Evolutionary conservation across 1,140 invertebrate genomes (phyloP).

Genomic region (Geopemphigus sp.): DNA sequence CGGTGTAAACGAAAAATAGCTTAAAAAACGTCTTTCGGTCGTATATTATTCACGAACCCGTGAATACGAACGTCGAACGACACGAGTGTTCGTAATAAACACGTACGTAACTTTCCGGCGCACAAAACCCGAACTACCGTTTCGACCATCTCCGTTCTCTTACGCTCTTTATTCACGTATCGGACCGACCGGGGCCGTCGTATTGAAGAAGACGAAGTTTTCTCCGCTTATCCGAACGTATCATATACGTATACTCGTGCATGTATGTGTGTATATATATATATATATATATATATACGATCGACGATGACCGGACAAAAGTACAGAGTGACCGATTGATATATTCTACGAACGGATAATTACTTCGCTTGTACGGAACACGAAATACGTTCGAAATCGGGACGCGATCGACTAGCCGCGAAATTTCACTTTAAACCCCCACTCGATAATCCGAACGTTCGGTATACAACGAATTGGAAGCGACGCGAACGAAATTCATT

Average conservation of each 20-base stretch:
- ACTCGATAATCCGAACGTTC: no score
- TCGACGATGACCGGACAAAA: neutral
- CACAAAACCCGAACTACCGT: neutral
- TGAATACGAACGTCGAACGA: neutral
- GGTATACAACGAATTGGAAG: no score
- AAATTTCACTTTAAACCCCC: no score
- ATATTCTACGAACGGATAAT: neutral
- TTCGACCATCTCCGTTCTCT: neutral
- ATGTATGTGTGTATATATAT: no score
- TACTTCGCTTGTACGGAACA: neutral
- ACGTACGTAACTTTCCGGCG: neutral
- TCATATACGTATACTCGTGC: no score
- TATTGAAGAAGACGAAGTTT: neutral
- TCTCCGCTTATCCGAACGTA: slow-evolving; percentile 14
- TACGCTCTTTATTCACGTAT: neutral
- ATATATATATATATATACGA: no score
- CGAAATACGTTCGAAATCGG: neutral
- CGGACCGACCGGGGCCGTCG: neutral
- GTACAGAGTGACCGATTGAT: neutral
- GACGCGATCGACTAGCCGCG: neutral
- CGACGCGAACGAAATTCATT: no score
- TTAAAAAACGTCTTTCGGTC: no score
- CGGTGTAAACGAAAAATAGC: neutral
- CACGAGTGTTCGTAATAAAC: no score
- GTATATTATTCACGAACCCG: neutral